Base-by-base conservation (phyloP, 1,140 invertebrate genomes). In the Ganaspis sp. region DNA sequence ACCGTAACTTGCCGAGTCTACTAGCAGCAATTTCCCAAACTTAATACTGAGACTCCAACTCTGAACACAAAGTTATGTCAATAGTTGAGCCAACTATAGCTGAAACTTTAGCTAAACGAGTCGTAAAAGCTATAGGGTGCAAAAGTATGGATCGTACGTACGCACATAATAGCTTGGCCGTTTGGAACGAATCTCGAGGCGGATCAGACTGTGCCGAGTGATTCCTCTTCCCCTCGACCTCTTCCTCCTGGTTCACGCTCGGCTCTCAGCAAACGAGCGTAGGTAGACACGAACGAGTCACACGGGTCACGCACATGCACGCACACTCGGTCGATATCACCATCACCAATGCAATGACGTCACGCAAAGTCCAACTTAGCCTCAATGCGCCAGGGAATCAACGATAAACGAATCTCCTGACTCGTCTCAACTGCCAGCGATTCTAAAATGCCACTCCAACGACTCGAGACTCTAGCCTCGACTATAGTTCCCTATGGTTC, bases 291-390 rank as follows among this genome's bases (percentile, higher is more conserved):
- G 70, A 69, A 40, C 75, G 69, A 74, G 70, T 79, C 77, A 72
- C 75, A 71, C 72, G 73, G 75, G 81, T 64, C 49, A 77, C 76
- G 73, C 75, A 75, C 72, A 75, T 72, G 77, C 74, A 72, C 54
- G 64, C 77, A 77, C 76, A 76, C 74, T 69, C 77, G 82, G 75
- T 83, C 79, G 77, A 81, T 83, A 83, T 79, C 81, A 80, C 76
- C 77, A 76, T 75, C 69, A 54, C 23, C 29, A 70, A 72, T 77
- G 77, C 79, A 71, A 75, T 83, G 82, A 83, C 79, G 79, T 83
- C 82, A 81, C 73, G 77, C 73, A 85, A 85, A 84, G 82, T 80
- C 75, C 80, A 74, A 82, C 73, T 85, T 78, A 80, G 75, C 77
- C 81, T 79, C 77, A 76, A 86, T 84, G 74, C 75, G 72, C 42